phyloP scores from a whole-genome alignment of 2,113 vertebrate genomes.

The Gila orcuttii region DNA sequence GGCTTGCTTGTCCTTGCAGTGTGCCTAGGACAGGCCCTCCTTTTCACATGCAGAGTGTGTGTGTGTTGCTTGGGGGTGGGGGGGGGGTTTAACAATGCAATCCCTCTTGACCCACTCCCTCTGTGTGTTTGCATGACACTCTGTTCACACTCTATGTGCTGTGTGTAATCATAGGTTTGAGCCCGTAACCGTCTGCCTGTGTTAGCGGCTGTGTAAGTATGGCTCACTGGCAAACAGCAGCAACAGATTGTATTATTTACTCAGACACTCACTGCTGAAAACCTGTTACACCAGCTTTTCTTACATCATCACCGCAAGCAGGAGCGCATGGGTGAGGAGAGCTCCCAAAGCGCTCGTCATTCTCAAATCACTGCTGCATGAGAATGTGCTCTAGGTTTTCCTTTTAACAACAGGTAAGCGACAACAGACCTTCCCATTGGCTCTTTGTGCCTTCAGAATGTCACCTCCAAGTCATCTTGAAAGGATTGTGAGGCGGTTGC shows the following conservation, averaged over 20 bases:
- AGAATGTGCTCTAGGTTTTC: slow-evolving; percentile 19
- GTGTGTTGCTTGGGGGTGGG: slow-evolving; percentile 31
- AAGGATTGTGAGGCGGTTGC: slow-evolving; percentile 5
- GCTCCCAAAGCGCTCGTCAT: slow-evolving; percentile 7
- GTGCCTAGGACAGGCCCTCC: slow-evolving; percentile 55
- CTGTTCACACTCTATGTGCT: slow-evolving; percentile 50
- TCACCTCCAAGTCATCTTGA: slow-evolving; percentile 16
- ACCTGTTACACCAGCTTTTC: slow-evolving; percentile 63
- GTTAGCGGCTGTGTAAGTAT: slow-evolving; percentile 44
- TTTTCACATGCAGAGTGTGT: slow-evolving; percentile 53
- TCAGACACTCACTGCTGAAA: slow-evolving; percentile 57
- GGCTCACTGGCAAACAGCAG: slow-evolving; percentile 52
- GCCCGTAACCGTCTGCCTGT: slow-evolving; percentile 21
- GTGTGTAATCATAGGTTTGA: slow-evolving; percentile 44
- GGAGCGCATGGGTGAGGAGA: slow-evolving; percentile 19
- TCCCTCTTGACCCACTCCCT: slow-evolving; percentile 53
- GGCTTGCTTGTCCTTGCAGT: slow-evolving; percentile 59
- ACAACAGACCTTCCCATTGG: background rate
- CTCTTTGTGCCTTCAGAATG: slow-evolving; percentile 2
- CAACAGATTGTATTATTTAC: slow-evolving; percentile 65
- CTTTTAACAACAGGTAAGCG: slow-evolving; percentile 43
- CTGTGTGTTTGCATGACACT: slow-evolving; percentile 52
- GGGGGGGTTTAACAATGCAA: slow-evolving; percentile 48
- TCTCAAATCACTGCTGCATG: slow-evolving; percentile 36
- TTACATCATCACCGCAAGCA: slow-evolving; percentile 57